Evolutionary conservation across 2,113 vertebrate genomes (phyloP).

Genomic region (Tenrec ecaudatus): DNA sequence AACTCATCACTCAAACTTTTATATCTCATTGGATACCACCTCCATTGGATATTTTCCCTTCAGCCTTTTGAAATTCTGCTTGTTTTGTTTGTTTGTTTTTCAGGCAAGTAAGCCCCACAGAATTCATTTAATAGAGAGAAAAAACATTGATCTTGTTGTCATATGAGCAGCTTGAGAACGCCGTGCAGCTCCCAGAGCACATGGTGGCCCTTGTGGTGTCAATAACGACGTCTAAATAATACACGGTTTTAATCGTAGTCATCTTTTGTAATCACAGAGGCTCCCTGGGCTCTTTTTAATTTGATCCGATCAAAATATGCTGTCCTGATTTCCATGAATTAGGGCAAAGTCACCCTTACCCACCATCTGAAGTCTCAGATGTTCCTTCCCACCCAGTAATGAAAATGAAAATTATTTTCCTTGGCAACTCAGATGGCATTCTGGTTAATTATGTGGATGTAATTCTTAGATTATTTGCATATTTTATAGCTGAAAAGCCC

Average conservation of each 20-base stretch:
- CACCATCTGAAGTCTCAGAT: slow-evolving; percentile 78
- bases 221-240: slow-evolving; percentile 72
- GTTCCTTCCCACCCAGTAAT: slow-evolving; percentile 64
- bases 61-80: slow-evolving; percentile 33
- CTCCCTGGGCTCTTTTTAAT: slow-evolving; percentile 75
- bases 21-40: background rate
- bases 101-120: slow-evolving; percentile 28
- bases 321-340: slow-evolving; percentile 72
- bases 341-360: slow-evolving; percentile 74
- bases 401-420: slow-evolving; percentile 76
- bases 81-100: background rate
- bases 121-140: slow-evolving; percentile 34
- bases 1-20: background rate
- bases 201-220: slow-evolving; percentile 59
- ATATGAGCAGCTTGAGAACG: slow-evolving; percentile 64
- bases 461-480: slow-evolving; percentile 64
- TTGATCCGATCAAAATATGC: slow-evolving; percentile 56
- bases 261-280: slow-evolving; percentile 58
- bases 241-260: slow-evolving; percentile 62
- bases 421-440: slow-evolving; percentile 62
- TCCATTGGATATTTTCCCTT: background rate
- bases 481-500: slow-evolving; percentile 40
- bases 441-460: slow-evolving; percentile 54
- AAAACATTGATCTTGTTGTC: slow-evolving; percentile 56
- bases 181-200: slow-evolving; percentile 64